Conservation (phyloP, 2,797 vertebrate species). For the Capromys pilorides region DNA sequence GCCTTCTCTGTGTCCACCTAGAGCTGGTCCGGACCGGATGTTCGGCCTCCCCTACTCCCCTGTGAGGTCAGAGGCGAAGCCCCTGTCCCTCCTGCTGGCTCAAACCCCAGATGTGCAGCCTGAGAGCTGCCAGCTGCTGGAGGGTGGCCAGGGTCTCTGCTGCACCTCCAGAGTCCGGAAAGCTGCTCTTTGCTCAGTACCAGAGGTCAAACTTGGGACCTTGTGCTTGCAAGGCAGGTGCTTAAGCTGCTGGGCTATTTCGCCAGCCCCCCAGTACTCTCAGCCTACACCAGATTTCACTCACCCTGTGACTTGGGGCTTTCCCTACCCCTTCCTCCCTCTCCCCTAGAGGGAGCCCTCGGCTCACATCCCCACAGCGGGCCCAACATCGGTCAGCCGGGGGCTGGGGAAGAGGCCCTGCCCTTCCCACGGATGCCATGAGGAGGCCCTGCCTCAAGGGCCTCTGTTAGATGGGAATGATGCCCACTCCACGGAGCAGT, state of each 20-base stretch:
- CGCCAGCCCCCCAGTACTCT: neutral
- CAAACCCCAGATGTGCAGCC: accelerated
- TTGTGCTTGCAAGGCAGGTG: too few species aligned
- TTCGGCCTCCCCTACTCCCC: neutral
- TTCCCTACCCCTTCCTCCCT: neutral
- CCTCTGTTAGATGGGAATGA: neutral
- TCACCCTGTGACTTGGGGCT: accelerated
- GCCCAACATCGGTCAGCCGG: too few species aligned
- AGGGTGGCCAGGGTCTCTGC: neutral
- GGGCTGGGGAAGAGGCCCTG: too few species aligned
- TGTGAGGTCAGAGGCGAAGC: neutral
- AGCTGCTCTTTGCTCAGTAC: neutral
- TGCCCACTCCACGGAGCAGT: neutral
- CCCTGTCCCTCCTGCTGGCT: neutral
- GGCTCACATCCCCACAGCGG: too few species aligned
- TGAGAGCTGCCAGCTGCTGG: too few species aligned
- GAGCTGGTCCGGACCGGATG: neutral
- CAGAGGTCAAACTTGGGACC: neutral
- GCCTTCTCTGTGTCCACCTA: neutral
- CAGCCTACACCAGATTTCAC: accelerated
- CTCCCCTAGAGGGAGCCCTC: too few species aligned
- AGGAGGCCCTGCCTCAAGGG: neutral
- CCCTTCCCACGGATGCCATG: too few species aligned
- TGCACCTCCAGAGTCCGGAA: accelerated
- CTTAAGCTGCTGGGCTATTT: too few species aligned